Percentiles rank a stretch among this genome's conserved stretches.
phyloP scores from a whole-genome alignment of 2,888 invertebrate genomes.

The Ichneumoninae sp. region DNA sequence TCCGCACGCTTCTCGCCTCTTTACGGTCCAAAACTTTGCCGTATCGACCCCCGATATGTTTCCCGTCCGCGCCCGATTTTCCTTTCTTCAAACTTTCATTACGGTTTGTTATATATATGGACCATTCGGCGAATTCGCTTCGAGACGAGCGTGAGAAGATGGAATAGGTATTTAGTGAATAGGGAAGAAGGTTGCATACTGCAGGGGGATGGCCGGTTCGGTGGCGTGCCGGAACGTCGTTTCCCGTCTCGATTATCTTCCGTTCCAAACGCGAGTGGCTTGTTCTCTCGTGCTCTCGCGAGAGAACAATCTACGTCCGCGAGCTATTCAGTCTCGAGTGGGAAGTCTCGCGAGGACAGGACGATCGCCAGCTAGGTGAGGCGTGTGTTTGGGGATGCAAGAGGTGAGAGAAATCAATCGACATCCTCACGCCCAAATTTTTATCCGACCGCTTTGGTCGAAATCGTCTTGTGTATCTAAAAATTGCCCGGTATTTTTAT shows the following conservation, averaged over 20 bases:
- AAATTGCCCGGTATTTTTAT: background rate
- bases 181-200: slow-evolving; percentile 6
- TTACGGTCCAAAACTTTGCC: slow-evolving; percentile 34
- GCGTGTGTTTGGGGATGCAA: background rate
- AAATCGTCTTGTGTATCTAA: slow-evolving; percentile 7
- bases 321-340: slow-evolving; percentile 23
- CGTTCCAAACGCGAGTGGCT: slow-evolving; percentile 35
- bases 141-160: slow-evolving; percentile 1
- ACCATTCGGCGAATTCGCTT: background rate
- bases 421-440: slow-evolving; percentile 9
- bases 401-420: slow-evolving; percentile 27
- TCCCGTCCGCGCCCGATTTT: background rate
- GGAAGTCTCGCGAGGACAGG: slow-evolving; percentile 15
- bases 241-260: slow-evolving; percentile 47
- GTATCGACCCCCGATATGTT: slow-evolving; percentile 6
- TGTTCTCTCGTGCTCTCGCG: slow-evolving; percentile 8
- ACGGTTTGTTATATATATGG: slow-evolving; percentile 13
- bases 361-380: background rate
- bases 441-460: slow-evolving; percentile 22
- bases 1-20: slow-evolving; percentile 37
- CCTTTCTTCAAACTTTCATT: slow-evolving; percentile 32
- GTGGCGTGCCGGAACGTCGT: slow-evolving; percentile 55
- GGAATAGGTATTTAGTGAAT: slow-evolving; percentile 8
- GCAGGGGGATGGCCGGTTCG: slow-evolving; percentile 15
- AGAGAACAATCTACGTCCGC: slow-evolving; percentile 12